Evolutionary conservation across 1,140 invertebrate genomes (phyloP).

Genomic region (Eriocheir sinensis): DNA sequence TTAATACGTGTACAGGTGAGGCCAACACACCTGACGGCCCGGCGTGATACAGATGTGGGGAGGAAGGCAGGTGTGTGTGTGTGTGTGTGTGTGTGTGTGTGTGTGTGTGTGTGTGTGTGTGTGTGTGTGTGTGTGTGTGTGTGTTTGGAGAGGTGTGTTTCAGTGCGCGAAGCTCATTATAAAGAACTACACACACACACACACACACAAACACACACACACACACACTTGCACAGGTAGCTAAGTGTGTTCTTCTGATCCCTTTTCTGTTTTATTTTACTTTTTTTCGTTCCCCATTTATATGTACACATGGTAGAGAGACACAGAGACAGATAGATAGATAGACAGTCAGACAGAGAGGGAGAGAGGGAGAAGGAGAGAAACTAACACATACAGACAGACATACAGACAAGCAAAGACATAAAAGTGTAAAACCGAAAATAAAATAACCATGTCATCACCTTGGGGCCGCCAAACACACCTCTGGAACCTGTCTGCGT

Average conservation of each 20-base stretch:
- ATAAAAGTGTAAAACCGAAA: too few relatives aligned
- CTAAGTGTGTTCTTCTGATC: too few relatives aligned
- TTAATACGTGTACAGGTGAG: too few relatives aligned
- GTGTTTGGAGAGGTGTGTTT: not conserved
- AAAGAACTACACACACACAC: not conserved
- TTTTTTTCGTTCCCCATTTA: not conserved
- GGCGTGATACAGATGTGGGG: too few relatives aligned
- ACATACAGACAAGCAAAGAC: too few relatives aligned
- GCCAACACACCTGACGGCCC: too few relatives aligned
- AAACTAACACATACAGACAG: too few relatives aligned
- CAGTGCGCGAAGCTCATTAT: not conserved
- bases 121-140: not conserved
- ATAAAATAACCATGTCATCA: too few relatives aligned
- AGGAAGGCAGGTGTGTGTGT: too few relatives aligned
- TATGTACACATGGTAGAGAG: too few relatives aligned
- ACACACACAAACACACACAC: conserved; percentile 16
- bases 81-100: not conserved
- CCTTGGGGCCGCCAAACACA: too few relatives aligned
- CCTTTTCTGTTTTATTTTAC: not conserved
- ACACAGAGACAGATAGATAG: not conserved
- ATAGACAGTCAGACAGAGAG: not conserved
- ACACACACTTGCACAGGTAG: not conserved
- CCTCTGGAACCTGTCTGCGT: too few relatives aligned
- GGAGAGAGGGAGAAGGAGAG: not conserved
- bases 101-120: conserved; percentile 1